phyloP scores from a whole-genome alignment of 2,113 vertebrate species.

The Symphodus melops region DNA sequence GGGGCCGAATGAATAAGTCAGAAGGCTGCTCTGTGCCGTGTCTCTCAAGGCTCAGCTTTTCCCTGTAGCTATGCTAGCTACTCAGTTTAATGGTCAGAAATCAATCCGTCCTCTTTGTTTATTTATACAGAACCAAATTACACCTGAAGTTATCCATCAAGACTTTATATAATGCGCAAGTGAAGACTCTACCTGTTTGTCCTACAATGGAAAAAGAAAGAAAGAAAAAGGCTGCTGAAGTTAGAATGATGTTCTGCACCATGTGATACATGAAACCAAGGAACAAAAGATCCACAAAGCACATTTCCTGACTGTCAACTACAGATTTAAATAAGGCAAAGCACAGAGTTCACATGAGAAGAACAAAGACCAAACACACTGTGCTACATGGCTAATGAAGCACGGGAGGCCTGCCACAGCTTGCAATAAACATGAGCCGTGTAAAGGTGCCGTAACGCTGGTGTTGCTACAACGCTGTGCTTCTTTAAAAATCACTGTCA shows the following conservation, averaged over 20 bases:
- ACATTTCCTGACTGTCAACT: no score
- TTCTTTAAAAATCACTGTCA: slow-evolving; percentile 34
- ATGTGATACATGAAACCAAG: no score
- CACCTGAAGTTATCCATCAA: no score
- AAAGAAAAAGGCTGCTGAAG: no score
- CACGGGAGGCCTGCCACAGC: slow-evolving; percentile 43
- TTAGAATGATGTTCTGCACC: no score
- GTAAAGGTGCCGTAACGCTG: slow-evolving; percentile 5
- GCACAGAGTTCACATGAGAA: slow-evolving; percentile 8
- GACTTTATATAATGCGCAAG: no score
- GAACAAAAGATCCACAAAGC: no score
- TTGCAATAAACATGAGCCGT: slow-evolving; percentile 56
- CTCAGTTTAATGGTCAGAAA: slow-evolving; percentile 5
- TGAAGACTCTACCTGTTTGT: background rate
- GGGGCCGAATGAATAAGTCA: slow-evolving; percentile 25
- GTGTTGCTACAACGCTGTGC: background rate
- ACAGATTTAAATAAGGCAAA: slow-evolving; percentile 22
- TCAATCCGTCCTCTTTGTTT: background rate
- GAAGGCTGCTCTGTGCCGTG: background rate
- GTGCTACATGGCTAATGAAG: slow-evolving; percentile 45
- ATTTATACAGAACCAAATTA: no score
- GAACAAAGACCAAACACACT: slow-evolving; percentile 43
- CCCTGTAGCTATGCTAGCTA: slow-evolving; percentile 1
- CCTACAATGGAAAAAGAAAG: no score
- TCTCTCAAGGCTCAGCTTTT: slow-evolving; percentile 22